phyloP scores from a whole-genome alignment of 2,113 vertebrate genomes.

The Astur gentilis region DNA sequence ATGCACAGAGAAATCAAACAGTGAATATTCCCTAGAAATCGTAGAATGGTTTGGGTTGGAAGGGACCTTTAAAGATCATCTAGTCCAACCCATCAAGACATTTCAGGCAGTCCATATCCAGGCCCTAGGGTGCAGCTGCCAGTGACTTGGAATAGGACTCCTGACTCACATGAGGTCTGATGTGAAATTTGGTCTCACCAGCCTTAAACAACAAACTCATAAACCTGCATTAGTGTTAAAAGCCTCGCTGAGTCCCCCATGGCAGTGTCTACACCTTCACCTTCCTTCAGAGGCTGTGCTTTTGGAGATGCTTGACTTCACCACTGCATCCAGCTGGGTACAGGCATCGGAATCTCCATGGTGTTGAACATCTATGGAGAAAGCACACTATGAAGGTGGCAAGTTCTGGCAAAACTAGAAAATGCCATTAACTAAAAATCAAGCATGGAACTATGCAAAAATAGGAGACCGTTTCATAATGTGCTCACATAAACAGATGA shows the following conservation, averaged over 20 bases:
- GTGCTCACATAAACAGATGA: slow-evolving; percentile 13
- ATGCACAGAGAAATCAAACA: neutral
- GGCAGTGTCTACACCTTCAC: neutral
- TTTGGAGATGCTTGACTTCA: neutral
- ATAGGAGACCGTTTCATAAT: neutral
- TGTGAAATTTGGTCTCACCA: neutral
- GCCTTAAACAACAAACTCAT: neutral
- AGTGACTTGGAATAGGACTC: neutral
- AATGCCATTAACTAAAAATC: neutral
- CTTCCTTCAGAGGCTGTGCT: neutral
- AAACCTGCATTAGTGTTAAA: neutral
- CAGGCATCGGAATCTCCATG: neutral
- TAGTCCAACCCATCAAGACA: neutral
- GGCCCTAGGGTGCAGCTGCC: neutral
- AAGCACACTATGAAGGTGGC: neutral
- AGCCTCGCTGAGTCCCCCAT: neutral
- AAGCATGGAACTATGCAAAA: neutral
- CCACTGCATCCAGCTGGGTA: neutral
- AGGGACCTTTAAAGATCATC: neutral
- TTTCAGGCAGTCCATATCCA: neutral
- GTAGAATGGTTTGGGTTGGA: neutral
- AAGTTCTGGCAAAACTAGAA: neutral
- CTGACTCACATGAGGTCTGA: neutral
- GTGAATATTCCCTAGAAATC: neutral
- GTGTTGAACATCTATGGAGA: accelerated